Base-by-base conservation (phyloP, 2,888 invertebrate genomes). In the Xestobium rufovillosum region DNA sequence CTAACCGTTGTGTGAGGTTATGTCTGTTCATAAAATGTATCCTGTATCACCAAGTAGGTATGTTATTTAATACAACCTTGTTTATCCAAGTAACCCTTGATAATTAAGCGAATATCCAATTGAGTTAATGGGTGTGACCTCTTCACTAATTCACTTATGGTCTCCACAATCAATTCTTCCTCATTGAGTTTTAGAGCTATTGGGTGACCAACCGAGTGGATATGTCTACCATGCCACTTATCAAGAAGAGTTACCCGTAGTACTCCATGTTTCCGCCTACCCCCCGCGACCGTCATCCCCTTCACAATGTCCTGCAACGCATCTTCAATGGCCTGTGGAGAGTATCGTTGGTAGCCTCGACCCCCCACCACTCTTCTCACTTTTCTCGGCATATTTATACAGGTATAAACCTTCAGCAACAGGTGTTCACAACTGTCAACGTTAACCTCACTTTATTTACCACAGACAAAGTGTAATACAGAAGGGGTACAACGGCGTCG, bases 151-250 rank as follows among this genome's bases (percentile, higher is more conserved):
- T 6, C 23, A 19, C 23, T 19, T 6, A 19, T 19, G 23, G 23
- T 19, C 6, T 19, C 23, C 23, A 19, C 23, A n/a, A 19, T 19
- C n/a, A n/a, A 6, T 19, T n/a, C 6, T n/a, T 19, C 23, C 23
- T 19, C 23, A 6, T 19, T n/a, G n/a, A n/a, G 23, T 19, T 19
- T 19, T n/a, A 19, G 23, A n/a, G 23, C 23, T n/a, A 19, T 8
- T n/a, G 23, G 23, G 23, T 12, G 1, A 11, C 3, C 29, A 2
- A 28, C 29, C 2, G 32, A 26, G 23, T 19, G 23, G 23, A 19
- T 19, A n/a, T 19, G 23, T n/a, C 23, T 19, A 8, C 23, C 23
- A 19, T 19, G 23, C 23, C 23, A 19, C 23, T 19, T 19, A 19
- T 19, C 23, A 19, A 19, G 23, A 8, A 19, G 23, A n/a, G 23